These are phyloP conservation scores for Ostrea denselamellosa DNA, from an alignment of 1,140 invertebrate genomes.

Conservation along the genomic window DNA sequence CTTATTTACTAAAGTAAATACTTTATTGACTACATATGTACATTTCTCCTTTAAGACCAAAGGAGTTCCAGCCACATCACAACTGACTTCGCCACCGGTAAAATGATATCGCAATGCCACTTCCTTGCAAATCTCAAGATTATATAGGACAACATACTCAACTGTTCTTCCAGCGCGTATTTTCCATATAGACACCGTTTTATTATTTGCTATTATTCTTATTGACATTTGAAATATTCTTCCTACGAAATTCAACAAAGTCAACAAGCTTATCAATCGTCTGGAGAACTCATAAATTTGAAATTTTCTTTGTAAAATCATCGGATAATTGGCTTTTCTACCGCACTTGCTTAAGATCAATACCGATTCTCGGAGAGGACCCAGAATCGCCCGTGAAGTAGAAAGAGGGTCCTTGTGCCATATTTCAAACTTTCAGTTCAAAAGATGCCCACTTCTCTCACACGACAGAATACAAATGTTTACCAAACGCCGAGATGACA, in stretches of 20 bases:
- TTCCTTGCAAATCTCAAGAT: too few species aligned
- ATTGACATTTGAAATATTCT: slow-evolving; percentile 23
- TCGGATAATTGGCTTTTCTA: slow-evolving; percentile 23
- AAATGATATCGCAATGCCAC: too few species aligned
- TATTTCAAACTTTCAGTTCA: slow-evolving; percentile 36
- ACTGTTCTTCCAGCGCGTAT: too few species aligned
- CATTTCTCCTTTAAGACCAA: too few species aligned
- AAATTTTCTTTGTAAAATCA: slow-evolving; percentile 30
- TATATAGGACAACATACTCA: too few species aligned
- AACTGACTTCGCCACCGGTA: too few species aligned
- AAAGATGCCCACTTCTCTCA: slow-evolving; percentile 23
- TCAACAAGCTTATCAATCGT: slow-evolving; percentile 23
- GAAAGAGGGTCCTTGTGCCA: slow-evolving; percentile 29
- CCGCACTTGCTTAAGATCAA: slow-evolving; percentile 21
- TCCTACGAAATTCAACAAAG: slow-evolving; percentile 17
- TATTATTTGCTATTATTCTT: slow-evolving; percentile 22
- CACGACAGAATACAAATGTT: slow-evolving; percentile 30
- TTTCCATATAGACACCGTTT: not conserved
- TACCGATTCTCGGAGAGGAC: not conserved
- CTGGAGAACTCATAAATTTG: slow-evolving; percentile 11
- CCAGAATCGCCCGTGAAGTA: not conserved
- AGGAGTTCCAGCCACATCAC: too few species aligned
- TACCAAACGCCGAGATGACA: slow-evolving; percentile 34
- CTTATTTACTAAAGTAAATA: too few species aligned
- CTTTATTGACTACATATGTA: too few species aligned